Evolutionary conservation across 2,797 vertebrate genomes (phyloP).

Genomic region (Lacerta viridis): DNA sequence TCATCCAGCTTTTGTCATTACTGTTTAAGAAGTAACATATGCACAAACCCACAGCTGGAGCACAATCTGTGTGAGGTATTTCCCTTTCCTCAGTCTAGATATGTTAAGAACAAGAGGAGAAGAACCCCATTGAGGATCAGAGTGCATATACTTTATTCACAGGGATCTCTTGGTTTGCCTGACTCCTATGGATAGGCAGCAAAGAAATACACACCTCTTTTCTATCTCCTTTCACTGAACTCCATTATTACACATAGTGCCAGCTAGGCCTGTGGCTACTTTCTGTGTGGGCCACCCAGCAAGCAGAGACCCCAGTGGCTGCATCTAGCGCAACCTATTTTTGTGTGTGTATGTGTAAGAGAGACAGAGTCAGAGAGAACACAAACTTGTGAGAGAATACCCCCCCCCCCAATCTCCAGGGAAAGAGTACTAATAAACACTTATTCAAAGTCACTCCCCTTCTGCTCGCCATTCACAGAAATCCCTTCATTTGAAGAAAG

Average conservation of each 20-base stretch:
- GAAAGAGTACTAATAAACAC: not conserved
- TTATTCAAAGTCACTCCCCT: conserved; percentile 14
- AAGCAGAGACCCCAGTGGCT: conserved; percentile 10
- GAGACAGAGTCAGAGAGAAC: not conserved
- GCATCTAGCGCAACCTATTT: conserved; percentile 3
- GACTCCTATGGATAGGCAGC: conserved; percentile 8
- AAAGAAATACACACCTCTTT: not conserved
- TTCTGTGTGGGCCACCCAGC: conserved; percentile 35
- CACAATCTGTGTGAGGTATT: not conserved
- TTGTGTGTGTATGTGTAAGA: not conserved
- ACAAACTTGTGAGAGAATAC: conserved; percentile 19
- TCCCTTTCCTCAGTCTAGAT: not conserved
- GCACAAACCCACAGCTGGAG: not conserved
- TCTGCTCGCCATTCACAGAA: conserved; percentile 16
- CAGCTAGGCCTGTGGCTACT: conserved; percentile 10
- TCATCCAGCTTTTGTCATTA: not conserved
- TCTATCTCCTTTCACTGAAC: not conserved
- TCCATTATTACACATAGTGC: not conserved
- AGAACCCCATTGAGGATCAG: not conserved
- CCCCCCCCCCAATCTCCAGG: not conserved
- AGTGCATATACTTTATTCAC: not conserved
- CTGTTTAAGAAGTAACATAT: not conserved
- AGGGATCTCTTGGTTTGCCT: conserved; percentile 3
- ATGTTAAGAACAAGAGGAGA: not conserved
- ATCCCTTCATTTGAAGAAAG: not conserved